These are phyloP conservation scores for Pelobates fuscus DNA, from an alignment of 2,113 vertebrate species.

Conservation along the genomic window DNA sequence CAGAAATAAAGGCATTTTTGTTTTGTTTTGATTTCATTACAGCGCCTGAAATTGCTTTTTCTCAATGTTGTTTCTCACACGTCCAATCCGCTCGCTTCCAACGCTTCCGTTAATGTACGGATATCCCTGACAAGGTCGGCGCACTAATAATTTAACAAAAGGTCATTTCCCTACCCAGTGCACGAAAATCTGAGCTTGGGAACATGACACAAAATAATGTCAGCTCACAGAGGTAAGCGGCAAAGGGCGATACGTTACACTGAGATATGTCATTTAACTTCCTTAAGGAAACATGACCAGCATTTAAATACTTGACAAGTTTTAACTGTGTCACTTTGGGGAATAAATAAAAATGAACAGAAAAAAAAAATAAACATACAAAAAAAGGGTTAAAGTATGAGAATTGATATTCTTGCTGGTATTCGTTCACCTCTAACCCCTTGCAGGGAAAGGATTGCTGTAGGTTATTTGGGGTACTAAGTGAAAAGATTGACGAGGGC, in stretches of 20 bases:
- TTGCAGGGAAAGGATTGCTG: too few relatives aligned
- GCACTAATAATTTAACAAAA: slow-evolving; percentile 57
- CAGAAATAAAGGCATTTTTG: slow-evolving; percentile 60
- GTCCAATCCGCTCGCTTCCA: slow-evolving; percentile 31
- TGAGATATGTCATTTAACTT: slow-evolving; percentile 49
- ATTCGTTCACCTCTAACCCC: too few relatives aligned
- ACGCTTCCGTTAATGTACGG: slow-evolving; percentile 54
- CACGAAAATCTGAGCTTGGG: slow-evolving; percentile 33
- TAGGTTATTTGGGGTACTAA: too few relatives aligned
- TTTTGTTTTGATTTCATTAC: slow-evolving; percentile 61
- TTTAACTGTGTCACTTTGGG: too few relatives aligned
- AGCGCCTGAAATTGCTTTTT: slow-evolving; percentile 69
- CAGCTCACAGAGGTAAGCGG: slow-evolving; percentile 51
- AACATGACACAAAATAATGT: slow-evolving; percentile 53
- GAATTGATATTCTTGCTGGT: too few relatives aligned
- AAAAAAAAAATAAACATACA: too few relatives aligned
- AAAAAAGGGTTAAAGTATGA: too few relatives aligned
- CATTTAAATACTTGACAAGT: neutral
- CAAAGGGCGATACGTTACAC: slow-evolving; percentile 47
- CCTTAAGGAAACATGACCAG: neutral
- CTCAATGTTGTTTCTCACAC: slow-evolving; percentile 50
- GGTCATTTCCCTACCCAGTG: slow-evolving; percentile 54
- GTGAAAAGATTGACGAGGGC: too few relatives aligned
- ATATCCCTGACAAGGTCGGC: slow-evolving; percentile 59
- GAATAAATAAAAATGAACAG: too few relatives aligned